Conservation (phyloP, 2,113 vertebrate species). For the Xiphophorus maculatus region DNA sequence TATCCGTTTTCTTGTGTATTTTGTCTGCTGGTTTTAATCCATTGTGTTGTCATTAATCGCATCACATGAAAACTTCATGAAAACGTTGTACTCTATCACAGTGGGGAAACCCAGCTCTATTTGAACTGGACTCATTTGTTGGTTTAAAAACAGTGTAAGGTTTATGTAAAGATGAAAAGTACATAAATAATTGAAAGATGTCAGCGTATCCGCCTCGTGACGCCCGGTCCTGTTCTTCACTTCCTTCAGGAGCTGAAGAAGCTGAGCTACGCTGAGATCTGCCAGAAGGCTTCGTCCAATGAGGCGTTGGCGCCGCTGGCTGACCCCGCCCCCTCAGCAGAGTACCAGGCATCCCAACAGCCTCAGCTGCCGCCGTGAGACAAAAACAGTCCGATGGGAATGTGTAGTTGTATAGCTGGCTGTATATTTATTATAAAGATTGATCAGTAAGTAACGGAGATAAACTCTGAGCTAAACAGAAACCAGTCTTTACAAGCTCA, state of each 20-base stretch:
- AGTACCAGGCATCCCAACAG: not conserved
- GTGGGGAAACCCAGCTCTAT: not conserved
- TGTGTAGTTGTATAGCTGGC: not conserved
- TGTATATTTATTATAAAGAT: too few species aligned
- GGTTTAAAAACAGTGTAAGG: too few species aligned
- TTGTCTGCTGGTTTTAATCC: too few species aligned
- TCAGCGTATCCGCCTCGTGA: not conserved
- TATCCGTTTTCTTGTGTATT: too few species aligned
- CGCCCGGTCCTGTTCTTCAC: conserved; percentile 23
- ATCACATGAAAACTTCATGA: not conserved
- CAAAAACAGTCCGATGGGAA: not conserved
- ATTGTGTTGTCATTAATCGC: not conserved
- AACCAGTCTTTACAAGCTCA: too few species aligned
- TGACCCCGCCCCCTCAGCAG: conserved; percentile 78
- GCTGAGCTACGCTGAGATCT: conserved; percentile 90
- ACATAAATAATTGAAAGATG: too few species aligned
- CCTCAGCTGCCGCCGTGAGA: not conserved
- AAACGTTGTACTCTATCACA: not conserved
- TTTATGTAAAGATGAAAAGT: too few species aligned
- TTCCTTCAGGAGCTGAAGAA: conserved; percentile 85
- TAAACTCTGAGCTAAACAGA: too few species aligned
- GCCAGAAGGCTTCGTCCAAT: conserved; percentile 83
- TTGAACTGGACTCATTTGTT: not conserved
- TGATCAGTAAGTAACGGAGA: too few species aligned
- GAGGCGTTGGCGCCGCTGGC: conserved; percentile 64